Evolutionary conservation across 2,113 vertebrate genomes (phyloP).

Genomic region (Limanda limanda): DNA sequence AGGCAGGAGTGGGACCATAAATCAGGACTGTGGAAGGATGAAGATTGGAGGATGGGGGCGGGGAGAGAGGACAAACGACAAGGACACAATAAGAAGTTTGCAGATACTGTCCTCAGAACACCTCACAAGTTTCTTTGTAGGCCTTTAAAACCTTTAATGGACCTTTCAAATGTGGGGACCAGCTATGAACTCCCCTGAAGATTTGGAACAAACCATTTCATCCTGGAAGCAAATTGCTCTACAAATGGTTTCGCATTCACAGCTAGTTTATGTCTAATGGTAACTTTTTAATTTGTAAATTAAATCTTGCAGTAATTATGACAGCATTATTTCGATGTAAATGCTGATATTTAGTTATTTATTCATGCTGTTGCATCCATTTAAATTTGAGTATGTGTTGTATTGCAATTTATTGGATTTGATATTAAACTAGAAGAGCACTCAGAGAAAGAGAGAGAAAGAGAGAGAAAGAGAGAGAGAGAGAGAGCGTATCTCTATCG

Average conservation of each 20-base stretch:
- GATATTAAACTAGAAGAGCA: background rate
- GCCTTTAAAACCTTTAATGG: conserved; percentile 13
- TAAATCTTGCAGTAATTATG: background rate
- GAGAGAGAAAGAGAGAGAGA: no score
- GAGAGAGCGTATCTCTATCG: no score
- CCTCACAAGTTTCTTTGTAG: background rate
- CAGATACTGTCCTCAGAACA: conserved; percentile 24
- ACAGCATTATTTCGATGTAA: background rate
- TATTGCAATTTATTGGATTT: background rate
- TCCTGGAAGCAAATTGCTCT: background rate
- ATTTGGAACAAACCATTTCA: background rate
- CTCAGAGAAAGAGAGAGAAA: no score
- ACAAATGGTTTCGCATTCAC: background rate
- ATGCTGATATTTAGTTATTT: background rate
- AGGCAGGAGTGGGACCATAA: conserved; percentile 60
- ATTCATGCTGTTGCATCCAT: background rate
- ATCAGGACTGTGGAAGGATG: conserved; percentile 57
- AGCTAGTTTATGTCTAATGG: background rate
- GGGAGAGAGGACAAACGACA: conserved; percentile 9
- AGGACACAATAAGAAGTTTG: conserved; percentile 8
- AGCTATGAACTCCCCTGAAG: background rate
- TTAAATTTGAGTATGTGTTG: background rate
- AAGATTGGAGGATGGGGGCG: conserved; percentile 54
- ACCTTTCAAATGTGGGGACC: conserved; percentile 8
- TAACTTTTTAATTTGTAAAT: background rate